phyloP scores from a whole-genome alignment of 2,797 vertebrate species.

The Clarias platycephalus region DNA sequence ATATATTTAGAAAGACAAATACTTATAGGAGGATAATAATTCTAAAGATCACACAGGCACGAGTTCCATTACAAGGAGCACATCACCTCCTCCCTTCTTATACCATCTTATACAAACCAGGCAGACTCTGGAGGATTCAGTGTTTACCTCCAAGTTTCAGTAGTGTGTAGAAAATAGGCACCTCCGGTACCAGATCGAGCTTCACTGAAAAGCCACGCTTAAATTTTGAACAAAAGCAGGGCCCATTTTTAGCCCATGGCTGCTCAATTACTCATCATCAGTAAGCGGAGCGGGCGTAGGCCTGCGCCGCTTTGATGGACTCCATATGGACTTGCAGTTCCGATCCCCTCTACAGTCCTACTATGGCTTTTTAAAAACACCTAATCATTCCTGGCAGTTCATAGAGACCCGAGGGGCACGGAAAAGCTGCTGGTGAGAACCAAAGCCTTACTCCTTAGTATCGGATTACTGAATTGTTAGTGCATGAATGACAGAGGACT shows the following conservation, averaged over 20 bases:
- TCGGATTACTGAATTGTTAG: constrained; percentile 39
- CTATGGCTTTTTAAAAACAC: constrained; percentile 42
- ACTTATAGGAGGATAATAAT: neutral
- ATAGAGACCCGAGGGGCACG: constrained; percentile 24
- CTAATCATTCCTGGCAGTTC: constrained; percentile 49
- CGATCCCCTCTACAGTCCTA: constrained; percentile 4
- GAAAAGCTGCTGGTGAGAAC: constrained; percentile 41
- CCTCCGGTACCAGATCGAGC: neutral
- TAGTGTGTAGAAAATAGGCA: constrained; percentile 14
- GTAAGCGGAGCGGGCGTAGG: constrained; percentile 32
- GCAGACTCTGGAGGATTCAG: neutral
- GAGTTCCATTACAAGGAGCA: neutral
- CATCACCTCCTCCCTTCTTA: neutral
- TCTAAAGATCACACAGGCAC: no score
- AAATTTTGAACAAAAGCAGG: neutral
- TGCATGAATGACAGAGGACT: constrained; percentile 20
- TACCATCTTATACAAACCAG: neutral
- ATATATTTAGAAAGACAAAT: neutral
- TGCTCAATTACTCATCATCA: constrained; percentile 44
- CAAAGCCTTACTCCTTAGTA: constrained; percentile 37
- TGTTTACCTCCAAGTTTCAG: constrained; percentile 15
- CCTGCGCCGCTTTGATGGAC: constrained; percentile 37
- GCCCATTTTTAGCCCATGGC: constrained; percentile 13
- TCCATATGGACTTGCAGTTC: constrained; percentile 41
- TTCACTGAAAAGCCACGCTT: neutral